Percentiles rank a stretch among this genome's conserved stretches.
phyloP scores from a whole-genome alignment of 2,113 vertebrate genomes.

The Asarcornis scutulata region DNA sequence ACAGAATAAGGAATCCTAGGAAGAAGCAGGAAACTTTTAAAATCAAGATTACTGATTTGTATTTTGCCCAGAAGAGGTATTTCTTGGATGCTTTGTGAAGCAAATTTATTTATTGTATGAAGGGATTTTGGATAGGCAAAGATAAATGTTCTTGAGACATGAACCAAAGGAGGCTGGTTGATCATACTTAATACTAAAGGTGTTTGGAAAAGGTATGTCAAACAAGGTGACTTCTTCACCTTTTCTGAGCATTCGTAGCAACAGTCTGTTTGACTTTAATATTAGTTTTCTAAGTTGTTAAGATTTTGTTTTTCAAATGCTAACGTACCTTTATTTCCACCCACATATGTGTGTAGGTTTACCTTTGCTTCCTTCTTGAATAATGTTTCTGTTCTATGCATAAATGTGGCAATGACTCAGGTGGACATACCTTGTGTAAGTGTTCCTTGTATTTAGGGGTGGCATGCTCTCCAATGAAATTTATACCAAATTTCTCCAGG shows the following conservation, averaged over 20 bases:
- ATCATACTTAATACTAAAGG: background rate
- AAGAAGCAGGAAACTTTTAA: background rate
- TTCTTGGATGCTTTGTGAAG: background rate
- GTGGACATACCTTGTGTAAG: background rate
- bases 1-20: background rate
- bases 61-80: background rate
- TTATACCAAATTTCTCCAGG: background rate
- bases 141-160: background rate
- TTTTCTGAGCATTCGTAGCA: background rate
- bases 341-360: fast-evolving
- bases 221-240: background rate
- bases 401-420: background rate
- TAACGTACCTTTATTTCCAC: background rate
- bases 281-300: background rate
- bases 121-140: background rate
- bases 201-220: background rate
- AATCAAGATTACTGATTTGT: background rate
- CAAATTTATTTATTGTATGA: background rate
- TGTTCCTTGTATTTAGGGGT: background rate
- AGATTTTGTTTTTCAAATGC: background rate
- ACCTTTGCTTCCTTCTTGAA: background rate
- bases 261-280: background rate
- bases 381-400: background rate
- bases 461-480: background rate
- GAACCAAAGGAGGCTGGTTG: background rate